These are phyloP conservation scores for Sclerurus mexicanus DNA, from an alignment of 2,113 vertebrate species.

Conservation along the genomic window DNA sequence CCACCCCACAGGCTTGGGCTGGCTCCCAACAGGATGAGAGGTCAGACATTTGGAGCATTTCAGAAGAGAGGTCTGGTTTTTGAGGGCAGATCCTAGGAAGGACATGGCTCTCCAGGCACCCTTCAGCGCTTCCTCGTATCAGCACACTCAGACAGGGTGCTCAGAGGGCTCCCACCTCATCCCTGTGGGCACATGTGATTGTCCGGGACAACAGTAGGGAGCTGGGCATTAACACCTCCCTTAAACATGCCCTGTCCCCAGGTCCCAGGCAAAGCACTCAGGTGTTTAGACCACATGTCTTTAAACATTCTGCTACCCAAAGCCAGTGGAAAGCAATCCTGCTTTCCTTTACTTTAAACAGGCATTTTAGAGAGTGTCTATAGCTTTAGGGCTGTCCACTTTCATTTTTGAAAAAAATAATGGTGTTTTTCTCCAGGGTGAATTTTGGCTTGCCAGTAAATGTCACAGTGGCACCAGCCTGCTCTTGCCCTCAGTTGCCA, in stretches of 20 bases:
- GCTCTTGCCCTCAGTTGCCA: neutral
- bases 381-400: neutral
- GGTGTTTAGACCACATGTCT: neutral
- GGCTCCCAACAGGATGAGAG: neutral
- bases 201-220: neutral
- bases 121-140: neutral
- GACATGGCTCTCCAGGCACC: neutral
- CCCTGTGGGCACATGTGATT: fast-evolving
- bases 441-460: neutral
- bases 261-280: neutral
- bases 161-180: neutral
- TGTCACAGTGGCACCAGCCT: neutral
- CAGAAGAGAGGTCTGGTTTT: neutral
- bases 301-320: neutral
- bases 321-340: neutral
- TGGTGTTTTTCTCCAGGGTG: neutral
- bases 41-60: neutral
- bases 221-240: neutral
- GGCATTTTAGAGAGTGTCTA: neutral
- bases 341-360: neutral
- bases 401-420: neutral
- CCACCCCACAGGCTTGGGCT: neutral
- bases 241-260: neutral
- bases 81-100: neutral
- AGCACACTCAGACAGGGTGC: neutral